phyloP scores from a whole-genome alignment of 2,888 invertebrate genomes.

The Drosophila infuscata region DNA sequence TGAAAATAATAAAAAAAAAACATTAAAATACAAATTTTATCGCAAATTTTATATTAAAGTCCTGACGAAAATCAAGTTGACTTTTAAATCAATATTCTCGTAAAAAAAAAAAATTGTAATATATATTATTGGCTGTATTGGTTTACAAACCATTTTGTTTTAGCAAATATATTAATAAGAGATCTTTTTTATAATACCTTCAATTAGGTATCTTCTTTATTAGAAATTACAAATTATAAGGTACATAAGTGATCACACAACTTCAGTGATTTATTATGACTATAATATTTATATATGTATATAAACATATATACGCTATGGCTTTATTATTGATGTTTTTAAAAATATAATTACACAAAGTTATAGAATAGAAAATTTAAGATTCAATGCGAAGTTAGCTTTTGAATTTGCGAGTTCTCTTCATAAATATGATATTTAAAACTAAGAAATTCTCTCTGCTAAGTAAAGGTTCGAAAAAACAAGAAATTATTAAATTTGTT shows the following conservation, averaged over 20 bases:
- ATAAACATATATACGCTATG: background rate
- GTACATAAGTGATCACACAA: constrained; percentile 2
- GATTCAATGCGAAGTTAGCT: background rate
- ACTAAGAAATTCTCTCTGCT: no score
- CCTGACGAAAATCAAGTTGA: background rate
- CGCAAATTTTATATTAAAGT: background rate
- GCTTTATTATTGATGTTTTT: background rate
- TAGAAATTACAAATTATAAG: background rate
- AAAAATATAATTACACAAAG: background rate
- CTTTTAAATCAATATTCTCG: background rate
- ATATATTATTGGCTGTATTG: background rate
- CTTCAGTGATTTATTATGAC: background rate
- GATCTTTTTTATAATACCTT: background rate
- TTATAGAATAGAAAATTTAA: background rate
- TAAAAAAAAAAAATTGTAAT: background rate
- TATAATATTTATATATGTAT: background rate
- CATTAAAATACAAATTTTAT: background rate
- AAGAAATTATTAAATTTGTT: no score
- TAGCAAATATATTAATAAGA: background rate
- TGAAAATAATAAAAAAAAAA: background rate
- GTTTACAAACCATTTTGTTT: background rate
- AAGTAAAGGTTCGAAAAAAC: no score
- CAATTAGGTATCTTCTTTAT: background rate
- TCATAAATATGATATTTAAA: no score
- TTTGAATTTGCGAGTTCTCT: background rate